Conservation (phyloP, 2,888 invertebrate species). For the Biston betularia region DNA sequence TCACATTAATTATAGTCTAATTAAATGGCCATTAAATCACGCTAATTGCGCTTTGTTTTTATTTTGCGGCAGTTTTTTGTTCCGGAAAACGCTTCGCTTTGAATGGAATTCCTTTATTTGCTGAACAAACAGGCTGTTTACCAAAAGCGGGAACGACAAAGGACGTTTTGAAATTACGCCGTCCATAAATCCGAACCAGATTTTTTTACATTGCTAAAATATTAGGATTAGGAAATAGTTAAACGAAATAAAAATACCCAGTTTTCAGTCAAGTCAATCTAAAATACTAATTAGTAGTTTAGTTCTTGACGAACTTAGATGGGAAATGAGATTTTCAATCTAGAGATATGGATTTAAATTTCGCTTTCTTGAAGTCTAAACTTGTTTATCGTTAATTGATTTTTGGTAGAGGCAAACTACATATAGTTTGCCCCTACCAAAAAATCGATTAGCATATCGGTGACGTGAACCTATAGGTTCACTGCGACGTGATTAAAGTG, state of each 20-base stretch:
- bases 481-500: no score
- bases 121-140: conserved; percentile 76
- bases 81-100: conserved; percentile 61
- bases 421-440: no score
- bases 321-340: no score
- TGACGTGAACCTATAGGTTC: no score
- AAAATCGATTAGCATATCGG: no score
- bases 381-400: no score
- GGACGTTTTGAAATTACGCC: conserved; percentile 79
- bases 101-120: conserved; percentile 84
- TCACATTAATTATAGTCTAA: conserved; percentile 80
- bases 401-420: no score
- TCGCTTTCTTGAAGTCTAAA: no score
- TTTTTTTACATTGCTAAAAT: conserved; percentile 42
- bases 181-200: conserved; percentile 70
- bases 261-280: not conserved
- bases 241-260: not conserved
- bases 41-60: conserved; percentile 84
- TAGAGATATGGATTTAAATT: no score
- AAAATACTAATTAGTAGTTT: no score
- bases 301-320: no score
- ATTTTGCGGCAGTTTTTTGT: conserved; percentile 74
- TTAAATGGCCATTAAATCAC: conserved; percentile 84
- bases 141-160: conserved; percentile 78
- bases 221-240: not conserved